Evolutionary conservation across 1,140 invertebrate species (phyloP).

Genomic region (Solen grandis): DNA sequence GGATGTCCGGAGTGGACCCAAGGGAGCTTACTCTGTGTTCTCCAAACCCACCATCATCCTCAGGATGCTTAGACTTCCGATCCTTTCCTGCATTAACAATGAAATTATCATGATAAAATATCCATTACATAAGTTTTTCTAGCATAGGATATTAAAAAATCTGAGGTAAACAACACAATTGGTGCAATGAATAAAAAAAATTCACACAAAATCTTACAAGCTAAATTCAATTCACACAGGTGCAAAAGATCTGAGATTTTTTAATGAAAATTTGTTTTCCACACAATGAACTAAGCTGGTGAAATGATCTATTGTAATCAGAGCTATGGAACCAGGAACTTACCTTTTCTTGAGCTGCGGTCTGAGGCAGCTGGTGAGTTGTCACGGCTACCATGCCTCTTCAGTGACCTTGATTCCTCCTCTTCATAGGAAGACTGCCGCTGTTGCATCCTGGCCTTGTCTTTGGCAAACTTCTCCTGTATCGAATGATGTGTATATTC

Average conservation of each 20-base stretch:
- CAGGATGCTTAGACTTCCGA: constrained; percentile 43
- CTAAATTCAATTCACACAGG: too few species aligned
- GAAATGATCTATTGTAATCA: too few species aligned
- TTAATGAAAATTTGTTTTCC: too few species aligned
- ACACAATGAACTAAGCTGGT: too few species aligned
- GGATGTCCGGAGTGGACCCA: constrained; percentile 54
- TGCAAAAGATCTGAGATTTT: too few species aligned
- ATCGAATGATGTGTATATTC: constrained; percentile 39
- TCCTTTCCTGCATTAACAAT: constrained; percentile 53
- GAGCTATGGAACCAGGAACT: too few species aligned
- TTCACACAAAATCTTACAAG: too few species aligned
- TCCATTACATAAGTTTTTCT: too few species aligned
- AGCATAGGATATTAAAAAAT: too few species aligned
- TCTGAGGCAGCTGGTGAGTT: constrained; percentile 34
- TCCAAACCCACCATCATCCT: constrained; percentile 67
- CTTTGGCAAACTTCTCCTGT: constrained; percentile 76
- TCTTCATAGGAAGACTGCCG: constrained; percentile 48
- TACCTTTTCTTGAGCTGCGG: constrained; percentile 21
- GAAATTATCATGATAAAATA: too few species aligned
- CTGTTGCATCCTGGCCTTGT: constrained; percentile 77
- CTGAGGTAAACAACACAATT: too few species aligned
- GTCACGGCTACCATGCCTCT: constrained; percentile 13
- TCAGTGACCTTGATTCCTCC: constrained; percentile 30
- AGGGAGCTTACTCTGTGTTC: constrained; percentile 40
- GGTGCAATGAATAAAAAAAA: too few species aligned